These are phyloP conservation scores for Desmodus rotundus DNA, from an alignment of 2,113 vertebrate genomes.

Conservation along the genomic window DNA sequence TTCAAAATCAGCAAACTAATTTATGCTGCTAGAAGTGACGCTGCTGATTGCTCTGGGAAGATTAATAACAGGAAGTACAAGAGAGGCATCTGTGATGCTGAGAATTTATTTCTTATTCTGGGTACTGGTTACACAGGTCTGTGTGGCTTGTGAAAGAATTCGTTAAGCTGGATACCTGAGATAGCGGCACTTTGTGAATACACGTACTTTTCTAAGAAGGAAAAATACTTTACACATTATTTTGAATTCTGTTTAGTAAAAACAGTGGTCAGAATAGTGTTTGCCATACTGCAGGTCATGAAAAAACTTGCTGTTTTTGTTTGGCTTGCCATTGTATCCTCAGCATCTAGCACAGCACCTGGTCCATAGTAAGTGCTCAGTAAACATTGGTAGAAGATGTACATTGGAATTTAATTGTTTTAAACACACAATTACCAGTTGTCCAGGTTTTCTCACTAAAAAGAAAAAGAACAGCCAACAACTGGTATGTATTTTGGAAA, in stretches of 20 bases:
- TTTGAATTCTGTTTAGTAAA: not conserved
- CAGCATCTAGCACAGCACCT: not conserved
- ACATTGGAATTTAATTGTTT: not conserved
- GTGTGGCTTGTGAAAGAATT: not conserved
- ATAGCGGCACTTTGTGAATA: not conserved
- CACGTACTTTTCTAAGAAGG: not conserved
- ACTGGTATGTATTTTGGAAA: not conserved
- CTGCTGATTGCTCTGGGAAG: not conserved
- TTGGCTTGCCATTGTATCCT: not conserved
- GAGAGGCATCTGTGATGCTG: not conserved
- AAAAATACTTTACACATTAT: not conserved
- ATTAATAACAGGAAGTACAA: not conserved
- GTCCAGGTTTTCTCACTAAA: not conserved
- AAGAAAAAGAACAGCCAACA: not conserved
- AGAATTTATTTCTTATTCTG: not conserved
- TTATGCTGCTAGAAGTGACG: not conserved
- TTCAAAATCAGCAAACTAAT: not conserved
- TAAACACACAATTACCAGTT: not conserved
- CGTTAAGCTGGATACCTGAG: not conserved
- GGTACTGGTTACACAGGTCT: not conserved
- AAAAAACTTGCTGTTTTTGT: not conserved
- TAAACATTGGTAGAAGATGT: not conserved
- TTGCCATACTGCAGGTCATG: not conserved
- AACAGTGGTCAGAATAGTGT: not conserved
- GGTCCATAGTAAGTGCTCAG: not conserved